phyloP scores from a whole-genome alignment of 2,797 vertebrate genomes.

The Acanthornis magna region DNA sequence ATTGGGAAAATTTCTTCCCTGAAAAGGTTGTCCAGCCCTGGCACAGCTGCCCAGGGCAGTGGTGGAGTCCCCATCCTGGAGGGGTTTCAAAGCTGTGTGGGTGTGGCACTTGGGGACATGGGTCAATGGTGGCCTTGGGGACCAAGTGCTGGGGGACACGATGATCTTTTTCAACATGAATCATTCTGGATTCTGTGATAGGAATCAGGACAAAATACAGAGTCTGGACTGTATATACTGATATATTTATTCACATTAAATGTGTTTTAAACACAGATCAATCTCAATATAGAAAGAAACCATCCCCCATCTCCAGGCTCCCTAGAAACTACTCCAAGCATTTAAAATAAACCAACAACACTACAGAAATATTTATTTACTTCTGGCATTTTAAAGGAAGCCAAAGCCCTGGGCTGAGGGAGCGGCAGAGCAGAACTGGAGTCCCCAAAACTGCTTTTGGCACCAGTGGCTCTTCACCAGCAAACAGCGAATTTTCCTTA shows the following conservation, averaged over 20 bases:
- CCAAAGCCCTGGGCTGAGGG: not conserved
- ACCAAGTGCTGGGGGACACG: not conserved
- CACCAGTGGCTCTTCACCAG: not conserved
- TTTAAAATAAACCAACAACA: not conserved
- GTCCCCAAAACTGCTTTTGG: not conserved
- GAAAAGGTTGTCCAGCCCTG: not conserved
- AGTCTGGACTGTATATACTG: not conserved
- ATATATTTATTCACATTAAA: not conserved
- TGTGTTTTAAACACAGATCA: not conserved
- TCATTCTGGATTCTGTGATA: not conserved
- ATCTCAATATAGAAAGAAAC: not conserved
- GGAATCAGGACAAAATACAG: not conserved
- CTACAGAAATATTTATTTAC: not conserved
- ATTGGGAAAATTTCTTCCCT: not conserved
- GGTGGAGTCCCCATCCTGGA: not conserved
- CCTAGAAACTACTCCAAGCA: not conserved
- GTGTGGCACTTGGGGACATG: not conserved
- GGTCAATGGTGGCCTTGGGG: not conserved
- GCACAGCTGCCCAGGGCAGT: not conserved
- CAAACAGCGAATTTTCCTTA: not conserved
- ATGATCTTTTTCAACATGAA: not conserved
- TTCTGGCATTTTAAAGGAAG: not conserved
- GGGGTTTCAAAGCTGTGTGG: not conserved
- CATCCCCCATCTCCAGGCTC: not conserved
- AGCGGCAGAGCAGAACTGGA: not conserved